Evolutionary conservation across 2,888 invertebrate genomes (phyloP).

Genomic region (Netelia virgata): DNA sequence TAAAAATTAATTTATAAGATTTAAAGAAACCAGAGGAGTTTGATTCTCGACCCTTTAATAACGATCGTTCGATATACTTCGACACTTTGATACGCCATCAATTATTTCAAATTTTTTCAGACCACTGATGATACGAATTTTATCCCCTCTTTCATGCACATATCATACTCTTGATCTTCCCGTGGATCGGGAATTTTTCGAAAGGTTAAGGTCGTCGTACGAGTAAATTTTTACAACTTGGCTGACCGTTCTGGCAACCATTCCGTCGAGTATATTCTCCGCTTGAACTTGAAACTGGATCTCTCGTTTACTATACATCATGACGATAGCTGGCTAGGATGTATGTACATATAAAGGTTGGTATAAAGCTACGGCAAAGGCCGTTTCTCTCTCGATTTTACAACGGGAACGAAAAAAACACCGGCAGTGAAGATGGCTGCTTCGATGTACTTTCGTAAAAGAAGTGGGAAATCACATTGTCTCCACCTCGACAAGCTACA

Average conservation of each 20-base stretch:
- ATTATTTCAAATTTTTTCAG: no score
- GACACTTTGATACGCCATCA: no score
- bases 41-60: no score
- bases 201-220: slow-evolving; percentile 76
- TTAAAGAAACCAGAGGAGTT: no score
- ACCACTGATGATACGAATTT: neutral
- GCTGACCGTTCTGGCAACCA: slow-evolving; percentile 76
- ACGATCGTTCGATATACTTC: no score
- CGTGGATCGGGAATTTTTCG: slow-evolving; percentile 21
- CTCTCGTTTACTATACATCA: slow-evolving; percentile 10
- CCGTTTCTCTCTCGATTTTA: neutral
- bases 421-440: neutral
- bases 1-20: no score
- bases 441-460: no score
- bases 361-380: neutral
- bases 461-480: no score
- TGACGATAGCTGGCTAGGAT: neutral
- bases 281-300: slow-evolving; percentile 73
- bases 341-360: neutral
- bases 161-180: slow-evolving; percentile 1
- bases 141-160: neutral
- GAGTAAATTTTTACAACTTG: slow-evolving; percentile 78
- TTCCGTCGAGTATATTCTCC: slow-evolving; percentile 38
- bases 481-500: no score
- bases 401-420: neutral